A percentile compares a stretch with the other conserved stretches of the same genome.
These are phyloP conservation scores for Xestia sexstrigata DNA, from an alignment of 2,888 invertebrate genomes.

Conservation along the genomic window DNA sequence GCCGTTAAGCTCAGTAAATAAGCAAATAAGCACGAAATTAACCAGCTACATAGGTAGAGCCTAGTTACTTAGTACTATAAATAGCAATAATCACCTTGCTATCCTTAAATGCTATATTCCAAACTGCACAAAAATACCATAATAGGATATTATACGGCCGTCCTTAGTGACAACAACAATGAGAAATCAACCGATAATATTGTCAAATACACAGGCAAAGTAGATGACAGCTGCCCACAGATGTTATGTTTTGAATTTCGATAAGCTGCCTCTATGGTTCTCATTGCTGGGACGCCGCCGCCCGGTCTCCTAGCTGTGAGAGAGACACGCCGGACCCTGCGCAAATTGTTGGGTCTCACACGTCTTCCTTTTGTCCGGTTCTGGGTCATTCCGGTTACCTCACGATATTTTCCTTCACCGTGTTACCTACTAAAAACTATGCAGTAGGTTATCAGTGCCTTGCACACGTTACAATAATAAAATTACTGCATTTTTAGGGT, in stretches of 20 bases:
- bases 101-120: not conserved
- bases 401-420: not conserved
- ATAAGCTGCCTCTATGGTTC: not conserved
- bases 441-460: not conserved
- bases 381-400: not conserved
- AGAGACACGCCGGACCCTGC: not conserved
- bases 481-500: not conserved
- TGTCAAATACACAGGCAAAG: not conserved
- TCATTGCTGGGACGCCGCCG: not conserved
- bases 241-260: not conserved
- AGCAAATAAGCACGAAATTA: too few species aligned
- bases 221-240: not conserved
- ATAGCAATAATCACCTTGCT: not conserved
- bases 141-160: not conserved
- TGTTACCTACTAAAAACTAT: conserved; percentile 1
- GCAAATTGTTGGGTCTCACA: not conserved
- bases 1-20: not conserved
- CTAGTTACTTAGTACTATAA: not conserved
- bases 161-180: not conserved
- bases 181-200: not conserved
- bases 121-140: not conserved
- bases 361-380: not conserved
- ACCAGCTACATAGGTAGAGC: not conserved
- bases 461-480: not conserved
- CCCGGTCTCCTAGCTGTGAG: not conserved